These are phyloP conservation scores for Crotalus horridus DNA, from an alignment of 2,113 vertebrate species.

Conservation along the genomic window DNA sequence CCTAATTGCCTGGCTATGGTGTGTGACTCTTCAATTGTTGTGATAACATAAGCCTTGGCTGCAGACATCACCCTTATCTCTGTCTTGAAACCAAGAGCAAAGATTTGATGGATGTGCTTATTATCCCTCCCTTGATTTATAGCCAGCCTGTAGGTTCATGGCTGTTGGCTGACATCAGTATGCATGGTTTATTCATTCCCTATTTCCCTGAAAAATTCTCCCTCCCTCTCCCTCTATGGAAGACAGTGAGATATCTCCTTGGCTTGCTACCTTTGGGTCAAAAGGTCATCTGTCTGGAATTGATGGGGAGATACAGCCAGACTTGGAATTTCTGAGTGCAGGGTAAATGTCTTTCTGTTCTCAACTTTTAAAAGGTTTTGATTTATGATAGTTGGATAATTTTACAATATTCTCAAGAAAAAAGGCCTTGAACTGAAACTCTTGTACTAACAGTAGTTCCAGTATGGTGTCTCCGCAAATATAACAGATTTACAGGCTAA, in stretches of 20 bases:
- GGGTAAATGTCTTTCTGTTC: neutral
- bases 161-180: neutral
- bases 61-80: constrained; percentile 4
- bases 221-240: neutral
- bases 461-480: neutral
- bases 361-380: constrained; percentile 22
- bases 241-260: constrained; percentile 26
- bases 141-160: neutral
- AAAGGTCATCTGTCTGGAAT: constrained; percentile 26
- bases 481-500: neutral
- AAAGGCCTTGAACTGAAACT: neutral
- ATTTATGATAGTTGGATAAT: constrained; percentile 28
- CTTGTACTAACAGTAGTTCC: neutral
- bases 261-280: constrained; percentile 28
- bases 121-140: neutral
- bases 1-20: neutral
- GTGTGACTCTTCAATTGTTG: neutral
- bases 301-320: neutral
- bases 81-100: neutral
- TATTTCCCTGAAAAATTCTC: neutral
- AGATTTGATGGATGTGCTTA: neutral
- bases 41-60: neutral
- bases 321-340: constrained; percentile 8
- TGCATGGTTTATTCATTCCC: neutral
- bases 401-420: neutral